Evolutionary conservation across 2,797 vertebrate genomes (phyloP).

Genomic region (Siniperca undulata): DNA sequence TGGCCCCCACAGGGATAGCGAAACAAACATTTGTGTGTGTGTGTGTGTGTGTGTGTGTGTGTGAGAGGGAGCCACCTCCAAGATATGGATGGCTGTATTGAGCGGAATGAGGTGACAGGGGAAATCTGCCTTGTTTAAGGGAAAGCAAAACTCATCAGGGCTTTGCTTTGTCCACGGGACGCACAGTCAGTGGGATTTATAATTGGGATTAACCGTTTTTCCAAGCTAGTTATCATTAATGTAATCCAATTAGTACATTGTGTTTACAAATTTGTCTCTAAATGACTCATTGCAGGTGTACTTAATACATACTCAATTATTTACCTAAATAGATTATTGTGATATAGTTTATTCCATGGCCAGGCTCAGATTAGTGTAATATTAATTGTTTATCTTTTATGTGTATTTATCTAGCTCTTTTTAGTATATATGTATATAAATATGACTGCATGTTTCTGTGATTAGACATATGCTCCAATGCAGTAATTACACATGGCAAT

Average conservation of each 20-base stretch:
- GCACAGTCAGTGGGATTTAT: constrained; percentile 70
- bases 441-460: background rate
- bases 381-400: background rate
- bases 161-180: constrained; percentile 63
- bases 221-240: constrained; percentile 74
- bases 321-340: constrained; percentile 31
- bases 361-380: constrained; percentile 1
- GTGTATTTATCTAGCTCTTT: background rate
- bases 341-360: constrained; percentile 24
- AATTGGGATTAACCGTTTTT: constrained; percentile 77
- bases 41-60: background rate
- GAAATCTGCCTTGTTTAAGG: constrained; percentile 45
- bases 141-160: constrained; percentile 54
- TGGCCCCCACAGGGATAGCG: too few species aligned
- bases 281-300: constrained; percentile 63
- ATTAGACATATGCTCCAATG: background rate
- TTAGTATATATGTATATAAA: background rate
- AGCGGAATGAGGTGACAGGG: constrained; percentile 26
- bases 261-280: constrained; percentile 58
- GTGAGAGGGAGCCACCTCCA: background rate
- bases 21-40: too few species aligned
- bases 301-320: constrained; percentile 40
- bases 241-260: constrained; percentile 76
- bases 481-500: background rate
- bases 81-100: constrained; percentile 31